Conservation (phyloP, 2,113 vertebrate genomes). For the Maccullochella peelii region DNA sequence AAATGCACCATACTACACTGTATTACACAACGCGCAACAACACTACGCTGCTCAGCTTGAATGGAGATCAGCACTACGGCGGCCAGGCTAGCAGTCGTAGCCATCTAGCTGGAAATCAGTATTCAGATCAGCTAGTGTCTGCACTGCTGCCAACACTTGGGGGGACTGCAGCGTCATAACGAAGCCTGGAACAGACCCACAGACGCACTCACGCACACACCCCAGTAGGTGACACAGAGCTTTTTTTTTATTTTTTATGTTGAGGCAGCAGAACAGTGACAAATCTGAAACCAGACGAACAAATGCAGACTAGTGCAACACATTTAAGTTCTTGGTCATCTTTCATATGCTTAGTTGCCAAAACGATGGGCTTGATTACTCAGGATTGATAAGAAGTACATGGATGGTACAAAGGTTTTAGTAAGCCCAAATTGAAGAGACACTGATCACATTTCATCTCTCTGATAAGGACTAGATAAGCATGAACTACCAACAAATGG, state of each 20-base stretch:
- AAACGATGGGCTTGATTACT: neutral
- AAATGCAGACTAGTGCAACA: slow-evolving; percentile 15
- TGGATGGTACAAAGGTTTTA: neutral
- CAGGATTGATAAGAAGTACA: neutral
- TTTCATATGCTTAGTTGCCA: neutral
- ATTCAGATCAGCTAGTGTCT: slow-evolving; percentile 75
- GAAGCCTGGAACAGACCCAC: slow-evolving; percentile 37
- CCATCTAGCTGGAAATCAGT: slow-evolving; percentile 65
- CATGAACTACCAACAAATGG: neutral
- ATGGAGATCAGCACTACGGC: slow-evolving; percentile 61
- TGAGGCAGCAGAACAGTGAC: slow-evolving; percentile 40
- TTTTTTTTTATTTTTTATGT: slow-evolving; percentile 27
- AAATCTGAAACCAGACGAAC: neutral
- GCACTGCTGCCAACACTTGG: slow-evolving; percentile 61
- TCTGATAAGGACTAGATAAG: neutral
- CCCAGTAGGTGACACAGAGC: slow-evolving; percentile 7
- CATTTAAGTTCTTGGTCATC: neutral
- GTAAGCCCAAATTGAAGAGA: neutral
- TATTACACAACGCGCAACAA: slow-evolving; percentile 70
- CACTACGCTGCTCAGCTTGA: slow-evolving; percentile 59
- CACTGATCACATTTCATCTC: neutral
- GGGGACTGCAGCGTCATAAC: slow-evolving; percentile 67
- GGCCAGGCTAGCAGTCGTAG: slow-evolving; percentile 40
- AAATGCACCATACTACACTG: slow-evolving; percentile 77
- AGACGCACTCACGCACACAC: slow-evolving; percentile 12